These are phyloP conservation scores for Acipenser oxyrinchus DNA, from an alignment of 2,797 vertebrate genomes.

Conservation along the genomic window DNA sequence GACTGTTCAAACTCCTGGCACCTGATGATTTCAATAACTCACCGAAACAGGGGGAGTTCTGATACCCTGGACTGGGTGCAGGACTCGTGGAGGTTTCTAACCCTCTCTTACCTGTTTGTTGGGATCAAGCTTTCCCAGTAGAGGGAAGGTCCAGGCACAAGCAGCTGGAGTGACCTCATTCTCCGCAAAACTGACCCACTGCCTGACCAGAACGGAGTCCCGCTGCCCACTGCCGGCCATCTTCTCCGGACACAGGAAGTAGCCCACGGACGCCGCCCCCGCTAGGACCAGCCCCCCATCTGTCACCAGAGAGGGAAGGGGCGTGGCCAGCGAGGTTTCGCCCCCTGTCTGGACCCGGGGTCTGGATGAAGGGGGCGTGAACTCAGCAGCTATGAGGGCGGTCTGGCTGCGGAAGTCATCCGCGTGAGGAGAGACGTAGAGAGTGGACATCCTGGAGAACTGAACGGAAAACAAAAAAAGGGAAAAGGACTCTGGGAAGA, in stretches of 20 bases:
- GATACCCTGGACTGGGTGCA: background rate
- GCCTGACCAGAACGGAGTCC: conserved; percentile 66
- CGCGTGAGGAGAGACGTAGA: conserved; percentile 66
- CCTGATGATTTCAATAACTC: background rate
- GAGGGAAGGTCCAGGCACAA: conserved; percentile 66
- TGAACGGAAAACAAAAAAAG: background rate
- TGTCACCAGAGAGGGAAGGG: conserved; percentile 50
- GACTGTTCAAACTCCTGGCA: background rate
- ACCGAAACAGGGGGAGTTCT: background rate
- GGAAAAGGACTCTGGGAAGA: conserved; percentile 5
- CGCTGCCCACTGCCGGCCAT: conserved; percentile 41
- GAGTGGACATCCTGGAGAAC: conserved; percentile 52
- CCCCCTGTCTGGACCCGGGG: conserved; percentile 44
- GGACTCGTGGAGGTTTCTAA: background rate
- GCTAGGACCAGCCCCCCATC: conserved; percentile 31
- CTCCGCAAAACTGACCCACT: conserved; percentile 80
- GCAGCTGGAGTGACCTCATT: conserved; percentile 70
- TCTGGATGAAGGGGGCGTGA: conserved; percentile 38
- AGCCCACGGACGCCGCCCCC: conserved; percentile 57
- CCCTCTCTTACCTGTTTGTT: conserved; percentile 57
- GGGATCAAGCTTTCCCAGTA: conserved; percentile 55
- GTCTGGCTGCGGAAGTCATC: conserved; percentile 77
- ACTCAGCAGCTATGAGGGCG: conserved; percentile 68
- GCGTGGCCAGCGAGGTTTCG: conserved; percentile 44
- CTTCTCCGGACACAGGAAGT: conserved; percentile 54